These are phyloP conservation scores for Psophia crepitans DNA, from an alignment of 2,113 vertebrate genomes.

Conservation along the genomic window DNA sequence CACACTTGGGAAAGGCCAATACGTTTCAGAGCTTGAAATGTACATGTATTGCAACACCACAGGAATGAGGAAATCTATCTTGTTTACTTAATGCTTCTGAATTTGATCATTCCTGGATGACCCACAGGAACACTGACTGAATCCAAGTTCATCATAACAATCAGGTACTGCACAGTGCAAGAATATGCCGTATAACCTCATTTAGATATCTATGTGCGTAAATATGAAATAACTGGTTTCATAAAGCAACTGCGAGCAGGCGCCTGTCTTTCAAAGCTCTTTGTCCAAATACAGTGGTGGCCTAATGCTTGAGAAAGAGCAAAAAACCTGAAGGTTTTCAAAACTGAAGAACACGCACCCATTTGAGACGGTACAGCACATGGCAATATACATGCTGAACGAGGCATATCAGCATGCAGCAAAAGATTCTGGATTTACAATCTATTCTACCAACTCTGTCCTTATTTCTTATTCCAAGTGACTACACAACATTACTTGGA, in stretches of 20 bases:
- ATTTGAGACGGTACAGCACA: not conserved
- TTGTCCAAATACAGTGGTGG: not conserved
- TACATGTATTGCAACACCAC: not conserved
- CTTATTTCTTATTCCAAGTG: not conserved
- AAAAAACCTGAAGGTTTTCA: not conserved
- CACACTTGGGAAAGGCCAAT: not conserved
- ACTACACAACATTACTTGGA: not conserved
- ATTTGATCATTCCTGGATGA: not conserved
- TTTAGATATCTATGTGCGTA: not conserved
- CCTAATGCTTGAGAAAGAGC: not conserved
- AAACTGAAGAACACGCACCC: not conserved
- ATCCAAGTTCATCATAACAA: not conserved
- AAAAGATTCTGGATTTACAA: not conserved
- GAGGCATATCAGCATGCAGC: not conserved
- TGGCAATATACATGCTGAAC: not conserved
- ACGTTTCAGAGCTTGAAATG: not conserved
- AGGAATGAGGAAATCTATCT: not conserved
- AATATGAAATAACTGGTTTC: not conserved
- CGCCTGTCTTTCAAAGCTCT: not conserved
- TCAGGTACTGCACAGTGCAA: not conserved
- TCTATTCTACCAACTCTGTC: not conserved
- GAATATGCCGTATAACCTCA: not conserved
- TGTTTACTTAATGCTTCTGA: not conserved
- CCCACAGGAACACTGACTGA: not conserved
- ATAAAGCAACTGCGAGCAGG: not conserved